Evolutionary conservation across 2,888 invertebrate species (phyloP).

Genomic region (Chrysomela aeneicollis): DNA sequence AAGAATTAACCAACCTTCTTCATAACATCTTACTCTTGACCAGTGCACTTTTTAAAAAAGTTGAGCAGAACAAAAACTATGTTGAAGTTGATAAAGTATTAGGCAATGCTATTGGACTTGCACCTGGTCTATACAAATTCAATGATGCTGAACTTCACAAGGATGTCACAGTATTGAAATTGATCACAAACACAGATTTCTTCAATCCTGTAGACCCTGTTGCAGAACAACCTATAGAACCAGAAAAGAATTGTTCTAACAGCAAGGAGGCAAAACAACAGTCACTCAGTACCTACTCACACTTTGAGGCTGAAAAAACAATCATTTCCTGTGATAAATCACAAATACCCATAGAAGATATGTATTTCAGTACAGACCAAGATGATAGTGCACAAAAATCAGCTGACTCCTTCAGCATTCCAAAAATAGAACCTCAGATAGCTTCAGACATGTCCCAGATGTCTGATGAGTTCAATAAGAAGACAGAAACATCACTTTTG

Average conservation of each 20-base stretch:
- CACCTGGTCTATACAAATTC: constrained; percentile 55
- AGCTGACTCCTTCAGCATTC: constrained; percentile 1
- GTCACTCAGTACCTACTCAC: neutral
- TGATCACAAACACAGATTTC: constrained; percentile 51
- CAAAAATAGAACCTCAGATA: constrained; percentile 15
- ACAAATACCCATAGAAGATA: neutral
- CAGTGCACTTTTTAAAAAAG: constrained; percentile 54
- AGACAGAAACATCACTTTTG: constrained; percentile 18
- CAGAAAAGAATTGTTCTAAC: constrained; percentile 18
- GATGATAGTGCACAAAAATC: constrained; percentile 6
- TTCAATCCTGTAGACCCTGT: constrained; percentile 41
- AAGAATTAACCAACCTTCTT: constrained; percentile 55
- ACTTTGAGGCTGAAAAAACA: neutral
- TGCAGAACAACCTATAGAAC: neutral
- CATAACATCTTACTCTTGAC: constrained; percentile 54
- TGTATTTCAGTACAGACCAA: constrained; percentile 4
- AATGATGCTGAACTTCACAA: constrained; percentile 55
- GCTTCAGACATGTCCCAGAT: constrained; percentile 10
- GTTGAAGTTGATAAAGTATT: constrained; percentile 55
- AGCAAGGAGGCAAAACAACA: neutral
- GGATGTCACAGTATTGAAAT: constrained; percentile 52
- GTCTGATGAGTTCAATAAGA: constrained; percentile 16
- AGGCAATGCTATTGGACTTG: constrained; percentile 53
- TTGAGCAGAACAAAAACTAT: constrained; percentile 46
- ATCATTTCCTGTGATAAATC: constrained; percentile 3